Evolutionary conservation across 2,113 vertebrate species (phyloP), one percentile per base, ranked within the genome.

Genomic region (Amia ocellicauda): DNA sequence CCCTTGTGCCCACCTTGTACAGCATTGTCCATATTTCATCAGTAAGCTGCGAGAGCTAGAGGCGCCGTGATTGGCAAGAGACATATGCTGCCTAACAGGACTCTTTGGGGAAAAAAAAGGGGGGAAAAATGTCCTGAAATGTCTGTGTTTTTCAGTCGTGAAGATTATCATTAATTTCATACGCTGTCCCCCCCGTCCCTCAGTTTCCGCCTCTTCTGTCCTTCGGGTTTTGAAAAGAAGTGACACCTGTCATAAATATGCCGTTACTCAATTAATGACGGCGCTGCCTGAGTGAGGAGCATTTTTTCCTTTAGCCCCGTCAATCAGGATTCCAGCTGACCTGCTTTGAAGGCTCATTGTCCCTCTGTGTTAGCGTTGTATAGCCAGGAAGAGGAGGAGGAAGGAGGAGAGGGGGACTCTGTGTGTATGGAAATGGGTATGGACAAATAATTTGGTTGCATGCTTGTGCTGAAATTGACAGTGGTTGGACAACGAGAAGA

Each of bases 1-100:
- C 88, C 89, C 83, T 79, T 80, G 89, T 76, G 84, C 83, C 85
- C 86, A 91, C 88, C 89, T 89, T 83, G 83, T 81, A 78, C 76
- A 73, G 83, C 78, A 78, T 81, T 88, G 89, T 88, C 86, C 89
- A 77, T 78, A 85, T 85, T 85, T 83, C 87, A 87, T 86, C 84
- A 85, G 83, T 56, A 70, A 75, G 77, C 74, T 74, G 70, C 70
- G 74, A 77, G 77, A 74, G 84, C 87, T 82, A 67, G 78, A 80
- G 83, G 85, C 82, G 74, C 74, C 43, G 67, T 89, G 88, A 89
- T 82, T 88, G 89, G 86, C 86, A 86, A 84, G 80, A 83, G 80
- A 80, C 82, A 41, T 76, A 58, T 75, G 78, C 60, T 72, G 74
- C 58, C 36, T 75, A 77, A 75, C 69, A 9, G 67, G 68, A 70